phyloP scores from a whole-genome alignment of 2,113 vertebrate genomes.

The Gymnarchus niloticus region DNA sequence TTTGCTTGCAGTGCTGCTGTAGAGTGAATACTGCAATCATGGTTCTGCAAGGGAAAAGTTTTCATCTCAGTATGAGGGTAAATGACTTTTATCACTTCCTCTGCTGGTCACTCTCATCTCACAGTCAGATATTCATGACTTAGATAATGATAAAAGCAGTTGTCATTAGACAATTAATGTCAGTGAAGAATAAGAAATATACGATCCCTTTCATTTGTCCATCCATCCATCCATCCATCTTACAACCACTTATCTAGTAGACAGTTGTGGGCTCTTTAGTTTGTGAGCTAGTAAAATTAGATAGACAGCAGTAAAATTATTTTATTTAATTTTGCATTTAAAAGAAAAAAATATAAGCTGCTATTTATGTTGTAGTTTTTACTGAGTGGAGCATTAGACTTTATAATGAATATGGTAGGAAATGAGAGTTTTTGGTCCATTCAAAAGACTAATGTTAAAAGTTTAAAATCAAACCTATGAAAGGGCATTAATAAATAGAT shows the following conservation, averaged over 20 bases:
- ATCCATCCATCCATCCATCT: not conserved
- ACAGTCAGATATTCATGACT: not conserved
- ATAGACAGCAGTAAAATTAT: not conserved
- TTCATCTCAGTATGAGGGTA: not conserved
- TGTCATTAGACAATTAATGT: not conserved
- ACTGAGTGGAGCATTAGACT: not conserved
- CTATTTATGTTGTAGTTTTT: too few species aligned
- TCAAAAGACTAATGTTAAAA: not conserved
- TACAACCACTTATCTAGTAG: not conserved
- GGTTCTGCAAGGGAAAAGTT: not conserved
- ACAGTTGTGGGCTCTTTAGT: not conserved
- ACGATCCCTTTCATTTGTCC: not conserved
- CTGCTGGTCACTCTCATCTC: not conserved
- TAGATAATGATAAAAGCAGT: not conserved
- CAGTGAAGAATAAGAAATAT: not conserved
- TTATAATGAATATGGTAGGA: not conserved
- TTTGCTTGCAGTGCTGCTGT: not conserved
- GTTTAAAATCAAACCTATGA: not conserved
- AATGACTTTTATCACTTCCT: not conserved
- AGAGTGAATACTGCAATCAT: not conserved
- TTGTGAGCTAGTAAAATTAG: constrained; percentile 10
- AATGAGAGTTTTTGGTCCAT: not conserved
- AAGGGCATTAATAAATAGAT: not conserved
- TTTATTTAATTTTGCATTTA: not conserved
- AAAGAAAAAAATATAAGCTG: constrained; percentile 1